A percentile compares a stretch with the other conserved stretches of the same genome.
Conservation (phyloP, 2,888 invertebrate species). For the Schrankia costaestrigalis region DNA sequence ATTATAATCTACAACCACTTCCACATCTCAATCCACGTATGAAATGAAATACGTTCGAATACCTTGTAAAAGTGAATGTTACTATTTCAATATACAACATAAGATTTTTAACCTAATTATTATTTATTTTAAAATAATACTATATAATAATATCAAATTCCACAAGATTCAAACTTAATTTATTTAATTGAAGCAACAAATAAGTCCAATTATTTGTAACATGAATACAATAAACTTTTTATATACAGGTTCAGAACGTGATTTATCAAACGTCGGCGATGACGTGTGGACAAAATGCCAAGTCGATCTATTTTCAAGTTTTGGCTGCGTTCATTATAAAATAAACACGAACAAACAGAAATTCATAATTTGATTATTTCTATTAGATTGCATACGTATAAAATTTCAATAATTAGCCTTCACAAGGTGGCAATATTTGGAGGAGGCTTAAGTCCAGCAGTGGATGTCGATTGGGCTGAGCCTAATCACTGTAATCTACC, state of each 20-base stretch:
- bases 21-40: slow-evolving; percentile 29
- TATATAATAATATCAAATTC: neutral
- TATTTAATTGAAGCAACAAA: too few relatives aligned
- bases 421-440: too few relatives aligned
- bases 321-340: slow-evolving; percentile 41
- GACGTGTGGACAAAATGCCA: slow-evolving; percentile 52
- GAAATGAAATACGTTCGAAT: slow-evolving; percentile 21
- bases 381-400: too few relatives aligned
- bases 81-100: neutral
- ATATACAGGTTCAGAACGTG: slow-evolving; percentile 38
- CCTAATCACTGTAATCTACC: too few relatives aligned
- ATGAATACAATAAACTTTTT: too few relatives aligned
- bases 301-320: slow-evolving; percentile 23
- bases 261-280: slow-evolving; percentile 54
- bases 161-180: neutral
- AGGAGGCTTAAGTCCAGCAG: too few relatives aligned
- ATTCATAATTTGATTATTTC: too few relatives aligned
- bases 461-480: too few relatives aligned
- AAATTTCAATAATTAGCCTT: too few relatives aligned
- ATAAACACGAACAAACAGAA: slow-evolving; percentile 18
- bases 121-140: neutral
- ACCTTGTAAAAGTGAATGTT: neutral
- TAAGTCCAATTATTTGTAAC: too few relatives aligned
- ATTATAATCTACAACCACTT: neutral
- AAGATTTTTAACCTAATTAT: neutral